Conservation (phyloP, 2,888 invertebrate species). For the Auanema freiburgensis region DNA sequence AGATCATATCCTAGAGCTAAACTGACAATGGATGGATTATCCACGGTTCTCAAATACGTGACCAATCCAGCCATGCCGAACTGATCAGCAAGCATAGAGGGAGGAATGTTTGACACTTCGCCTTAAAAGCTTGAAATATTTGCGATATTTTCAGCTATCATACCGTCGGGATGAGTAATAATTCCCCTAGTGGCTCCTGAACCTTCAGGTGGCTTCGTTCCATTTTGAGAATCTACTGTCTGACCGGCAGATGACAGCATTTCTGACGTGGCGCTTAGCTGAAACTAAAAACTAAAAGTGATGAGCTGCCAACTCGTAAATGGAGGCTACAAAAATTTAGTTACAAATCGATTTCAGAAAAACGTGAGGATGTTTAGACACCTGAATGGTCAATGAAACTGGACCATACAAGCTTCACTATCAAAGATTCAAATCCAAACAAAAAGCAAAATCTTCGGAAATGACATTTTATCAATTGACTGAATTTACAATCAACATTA, state of each 20-base stretch:
- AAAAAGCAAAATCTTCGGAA: too few species aligned
- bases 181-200: constrained; percentile 23
- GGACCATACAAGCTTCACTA: too few species aligned
- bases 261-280: constrained; percentile 18
- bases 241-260: constrained; percentile 19
- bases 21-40: constrained; percentile 93
- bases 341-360: too few species aligned
- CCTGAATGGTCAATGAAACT: too few species aligned
- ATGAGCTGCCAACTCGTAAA: background rate
- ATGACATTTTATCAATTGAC: too few species aligned
- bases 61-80: constrained; percentile 98
- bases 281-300: constrained; percentile 9
- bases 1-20: constrained; percentile 96
- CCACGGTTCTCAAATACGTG: constrained; percentile 95
- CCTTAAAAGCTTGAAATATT: constrained; percentile 70
- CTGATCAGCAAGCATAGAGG: constrained; percentile 97
- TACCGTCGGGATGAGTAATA: constrained; percentile 44
- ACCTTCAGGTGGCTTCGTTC: constrained; percentile 1
- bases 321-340: too few species aligned
- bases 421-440: too few species aligned
- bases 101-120: constrained; percentile 95
- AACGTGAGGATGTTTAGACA: too few species aligned
- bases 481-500: too few species aligned
- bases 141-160: constrained; percentile 3
- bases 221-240: background rate